These are phyloP conservation scores for Boleophthalmus pectinirostris DNA, from an alignment of 2,113 vertebrate genomes.

Conservation along the genomic window DNA sequence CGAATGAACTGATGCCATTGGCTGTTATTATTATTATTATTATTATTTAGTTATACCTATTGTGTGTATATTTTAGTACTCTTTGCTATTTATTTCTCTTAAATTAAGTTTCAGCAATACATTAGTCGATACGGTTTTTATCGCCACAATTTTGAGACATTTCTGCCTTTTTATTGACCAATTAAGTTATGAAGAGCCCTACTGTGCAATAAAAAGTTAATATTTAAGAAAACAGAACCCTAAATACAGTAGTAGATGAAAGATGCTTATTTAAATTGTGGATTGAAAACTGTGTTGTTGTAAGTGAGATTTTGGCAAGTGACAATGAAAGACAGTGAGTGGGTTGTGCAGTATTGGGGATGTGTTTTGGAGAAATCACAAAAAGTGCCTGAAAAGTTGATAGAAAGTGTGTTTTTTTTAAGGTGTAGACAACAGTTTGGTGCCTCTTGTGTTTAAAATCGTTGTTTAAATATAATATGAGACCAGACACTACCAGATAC, in stretches of 20 bases:
- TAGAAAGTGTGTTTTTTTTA: background rate
- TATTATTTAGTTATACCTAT: constrained; percentile 44
- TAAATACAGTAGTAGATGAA: constrained; percentile 44
- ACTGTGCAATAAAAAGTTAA: constrained; percentile 84
- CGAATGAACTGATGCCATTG: constrained; percentile 15
- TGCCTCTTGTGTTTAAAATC: background rate
- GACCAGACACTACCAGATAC: background rate
- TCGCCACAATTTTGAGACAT: constrained; percentile 39
- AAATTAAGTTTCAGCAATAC: constrained; percentile 68
- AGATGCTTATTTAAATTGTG: constrained; percentile 10
- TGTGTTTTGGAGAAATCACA: background rate
- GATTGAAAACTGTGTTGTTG: background rate
- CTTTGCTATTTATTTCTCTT: constrained; percentile 78
- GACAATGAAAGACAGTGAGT: constrained; percentile 1
- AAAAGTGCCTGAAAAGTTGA: constrained; percentile 7
- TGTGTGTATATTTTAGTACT: constrained; percentile 75
- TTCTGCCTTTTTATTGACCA: constrained; percentile 64
- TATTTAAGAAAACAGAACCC: constrained; percentile 53
- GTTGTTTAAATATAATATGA: background rate
- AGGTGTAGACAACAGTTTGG: background rate
- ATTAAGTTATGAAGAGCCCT: constrained; percentile 72
- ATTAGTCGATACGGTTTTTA: constrained; percentile 7
- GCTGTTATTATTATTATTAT: constrained; percentile 9
- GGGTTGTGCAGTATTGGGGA: constrained; percentile 17
- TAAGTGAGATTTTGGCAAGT: constrained; percentile 24